Evolutionary conservation across 2,113 vertebrate species (phyloP).

Genomic region (Stegastes partitus): DNA sequence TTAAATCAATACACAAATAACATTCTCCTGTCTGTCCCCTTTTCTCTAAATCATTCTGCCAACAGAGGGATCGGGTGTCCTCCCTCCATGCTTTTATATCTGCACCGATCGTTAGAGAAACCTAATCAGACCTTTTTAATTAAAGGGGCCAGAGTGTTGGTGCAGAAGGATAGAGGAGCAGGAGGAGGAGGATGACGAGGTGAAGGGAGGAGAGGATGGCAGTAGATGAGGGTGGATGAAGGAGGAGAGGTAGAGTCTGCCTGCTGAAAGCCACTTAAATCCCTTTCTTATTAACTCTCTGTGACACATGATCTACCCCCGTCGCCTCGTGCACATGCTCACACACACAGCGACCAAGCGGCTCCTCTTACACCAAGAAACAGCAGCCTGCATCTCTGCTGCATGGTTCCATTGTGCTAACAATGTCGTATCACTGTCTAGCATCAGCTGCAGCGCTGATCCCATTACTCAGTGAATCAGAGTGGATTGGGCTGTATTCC

Average conservation of each 20-base stretch:
- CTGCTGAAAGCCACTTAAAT: conserved; percentile 71
- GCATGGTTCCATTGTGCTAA: not conserved
- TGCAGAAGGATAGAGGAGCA: conserved; percentile 8
- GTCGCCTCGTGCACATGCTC: not conserved
- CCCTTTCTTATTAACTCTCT: conserved; percentile 80
- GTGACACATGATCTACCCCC: conserved; percentile 66
- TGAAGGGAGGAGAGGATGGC: conserved; percentile 3
- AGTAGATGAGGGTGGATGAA: conserved; percentile 28
- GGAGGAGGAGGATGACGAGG: conserved; percentile 7
- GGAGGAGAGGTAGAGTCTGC: conserved; percentile 37
- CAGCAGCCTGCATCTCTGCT: conserved; percentile 1
- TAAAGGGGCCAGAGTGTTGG: conserved; percentile 57
- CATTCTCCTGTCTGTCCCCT: not conserved
- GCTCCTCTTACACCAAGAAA: conserved; percentile 32
- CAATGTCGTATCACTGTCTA: not conserved
- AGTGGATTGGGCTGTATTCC: not conserved
- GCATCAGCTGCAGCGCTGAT: conserved; percentile 2
- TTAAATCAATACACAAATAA: conserved; percentile 49
- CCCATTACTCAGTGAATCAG: not conserved
- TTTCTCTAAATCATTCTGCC: not conserved
- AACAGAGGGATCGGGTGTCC: conserved; percentile 24
- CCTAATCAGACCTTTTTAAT: conserved; percentile 68
- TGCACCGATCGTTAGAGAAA: conserved; percentile 52
- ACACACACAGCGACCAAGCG: conserved; percentile 3
- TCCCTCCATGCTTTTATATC: conserved; percentile 30